Conservation (phyloP, 2,797 vertebrate genomes). For the Poecilia wingei region DNA sequence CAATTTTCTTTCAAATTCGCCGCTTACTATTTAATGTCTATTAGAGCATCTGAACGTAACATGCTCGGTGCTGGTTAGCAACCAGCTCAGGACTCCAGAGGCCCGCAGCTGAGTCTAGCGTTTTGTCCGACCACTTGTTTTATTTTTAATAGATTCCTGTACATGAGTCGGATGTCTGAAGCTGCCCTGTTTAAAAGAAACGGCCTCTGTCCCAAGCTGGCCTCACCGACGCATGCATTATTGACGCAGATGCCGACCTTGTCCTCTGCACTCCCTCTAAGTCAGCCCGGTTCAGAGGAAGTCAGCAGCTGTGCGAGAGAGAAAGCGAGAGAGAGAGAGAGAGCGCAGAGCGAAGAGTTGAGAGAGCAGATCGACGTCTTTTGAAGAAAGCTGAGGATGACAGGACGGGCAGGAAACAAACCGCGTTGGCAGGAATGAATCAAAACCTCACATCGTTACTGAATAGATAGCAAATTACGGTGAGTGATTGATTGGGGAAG, state of each 20-base stretch:
- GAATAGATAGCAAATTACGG: neutral
- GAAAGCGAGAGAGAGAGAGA: slow-evolving; percentile 21
- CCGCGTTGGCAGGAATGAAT: slow-evolving; percentile 10
- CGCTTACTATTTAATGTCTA: slow-evolving; percentile 34
- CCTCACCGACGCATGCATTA: slow-evolving; percentile 70
- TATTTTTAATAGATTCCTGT: slow-evolving; percentile 76
- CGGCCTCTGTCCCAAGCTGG: slow-evolving; percentile 65
- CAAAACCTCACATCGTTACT: slow-evolving; percentile 14
- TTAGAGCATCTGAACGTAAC: slow-evolving; percentile 41
- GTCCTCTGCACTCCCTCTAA: slow-evolving; percentile 43
- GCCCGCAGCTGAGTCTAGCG: slow-evolving; percentile 46
- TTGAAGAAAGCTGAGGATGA: slow-evolving; percentile 27
- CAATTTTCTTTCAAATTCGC: slow-evolving; percentile 39
- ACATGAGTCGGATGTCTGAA: slow-evolving; percentile 63
- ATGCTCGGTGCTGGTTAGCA: slow-evolving; percentile 53
- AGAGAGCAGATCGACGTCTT: slow-evolving; percentile 21
- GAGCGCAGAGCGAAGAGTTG: slow-evolving; percentile 32
- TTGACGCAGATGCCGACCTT: slow-evolving; percentile 56
- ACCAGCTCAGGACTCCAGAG: slow-evolving; percentile 53
- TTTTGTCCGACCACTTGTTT: slow-evolving; percentile 72
- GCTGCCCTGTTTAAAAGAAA: slow-evolving; percentile 64
- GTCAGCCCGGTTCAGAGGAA: slow-evolving; percentile 60
- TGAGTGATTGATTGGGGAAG: neutral
- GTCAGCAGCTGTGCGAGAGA: slow-evolving; percentile 46
- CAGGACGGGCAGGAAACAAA: slow-evolving; percentile 26